Base-by-base conservation (phyloP, 1,140 invertebrate genomes). In the Sitodiplosis mosellana region DNA sequence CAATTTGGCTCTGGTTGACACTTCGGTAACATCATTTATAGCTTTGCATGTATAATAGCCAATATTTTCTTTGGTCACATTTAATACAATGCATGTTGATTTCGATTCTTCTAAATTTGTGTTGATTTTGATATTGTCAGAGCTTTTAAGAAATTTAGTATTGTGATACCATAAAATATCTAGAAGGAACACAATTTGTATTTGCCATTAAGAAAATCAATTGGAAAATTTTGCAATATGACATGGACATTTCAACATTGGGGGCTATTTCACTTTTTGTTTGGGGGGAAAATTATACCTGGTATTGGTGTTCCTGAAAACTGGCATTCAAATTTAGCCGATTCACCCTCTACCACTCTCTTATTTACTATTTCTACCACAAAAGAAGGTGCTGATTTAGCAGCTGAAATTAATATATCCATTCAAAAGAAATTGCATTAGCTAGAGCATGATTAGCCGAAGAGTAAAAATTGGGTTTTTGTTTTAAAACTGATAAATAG, bases 101-200 rank as follows among this genome's bases (percentile, higher is more conserved):
- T 74, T 80, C 46, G 80, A 77, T 48, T 87, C 77, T 61, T 81
- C 71, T 12, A 71, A 65, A 42, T 58, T 18, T 55, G 85, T 78
- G 55, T 73, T 72, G 53, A 90, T 72, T 60, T 78, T 73, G 12
- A 78, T 63, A 59, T 80, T 77, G 49, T 80, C 76, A 20, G 78
- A 77, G 50, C 75, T 80, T 57, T 75, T 73, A 49, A 92, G 69
- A 49, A 85, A 67, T 64, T 83, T 81, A 55, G 85, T 83, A 60
- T 91, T 79, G 61, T 82, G 82, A 64, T 85, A 91, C 90, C 90
- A 96, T 54, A 83, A 77, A 51, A 93, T 77, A 70, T 86, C 83
- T 81, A 64, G 49, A 74, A 69, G 53, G 27, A 27, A 27, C 27
- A 10, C 27, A 27, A 27, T 51, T 49, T 27, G 27, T 27, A 5